Evolutionary conservation across 1,140 invertebrate species (phyloP).

Genomic region (Drosophila sp.): DNA sequence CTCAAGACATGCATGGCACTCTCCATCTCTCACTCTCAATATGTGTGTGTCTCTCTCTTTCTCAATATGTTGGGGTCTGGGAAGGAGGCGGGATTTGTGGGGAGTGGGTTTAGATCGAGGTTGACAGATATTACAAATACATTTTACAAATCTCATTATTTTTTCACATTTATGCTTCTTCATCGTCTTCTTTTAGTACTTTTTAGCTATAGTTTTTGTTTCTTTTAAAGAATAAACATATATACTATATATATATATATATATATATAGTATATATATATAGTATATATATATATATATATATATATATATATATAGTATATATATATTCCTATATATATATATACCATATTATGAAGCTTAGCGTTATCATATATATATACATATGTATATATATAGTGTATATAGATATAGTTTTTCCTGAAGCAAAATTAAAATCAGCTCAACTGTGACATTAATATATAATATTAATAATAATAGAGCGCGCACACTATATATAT

Average conservation of each 20-base stretch:
- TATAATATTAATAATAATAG: constrained; percentile 76
- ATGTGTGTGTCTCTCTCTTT: not conserved
- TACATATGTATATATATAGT: constrained; percentile 19
- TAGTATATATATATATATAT: constrained; percentile 37
- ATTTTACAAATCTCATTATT: constrained; percentile 58
- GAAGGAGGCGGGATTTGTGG: constrained; percentile 12
- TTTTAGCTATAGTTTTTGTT: constrained; percentile 13
- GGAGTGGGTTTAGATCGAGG: constrained; percentile 19
- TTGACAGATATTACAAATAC: constrained; percentile 40
- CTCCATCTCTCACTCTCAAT: not conserved
- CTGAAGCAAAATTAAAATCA: constrained; percentile 48
- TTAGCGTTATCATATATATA: constrained; percentile 28
- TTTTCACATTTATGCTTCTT: constrained; percentile 27
- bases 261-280: constrained; percentile 31
- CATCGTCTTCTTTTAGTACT: not conserved
- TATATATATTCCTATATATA: constrained; percentile 13
- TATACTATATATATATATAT: constrained; percentile 40
- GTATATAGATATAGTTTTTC: constrained; percentile 44
- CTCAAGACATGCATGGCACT: not conserved
- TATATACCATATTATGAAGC: constrained; percentile 5
- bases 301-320: not conserved
- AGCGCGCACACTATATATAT: constrained; percentile 58
- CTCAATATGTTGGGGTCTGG: constrained; percentile 10
- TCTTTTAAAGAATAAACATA: constrained; percentile 24
- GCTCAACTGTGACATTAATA: constrained; percentile 76